A percentile compares a stretch with the other conserved stretches of the same genome.
These are phyloP conservation scores for Tetragonula carbonaria DNA, from an alignment of 2,888 invertebrate genomes.

Conservation along the genomic window DNA sequence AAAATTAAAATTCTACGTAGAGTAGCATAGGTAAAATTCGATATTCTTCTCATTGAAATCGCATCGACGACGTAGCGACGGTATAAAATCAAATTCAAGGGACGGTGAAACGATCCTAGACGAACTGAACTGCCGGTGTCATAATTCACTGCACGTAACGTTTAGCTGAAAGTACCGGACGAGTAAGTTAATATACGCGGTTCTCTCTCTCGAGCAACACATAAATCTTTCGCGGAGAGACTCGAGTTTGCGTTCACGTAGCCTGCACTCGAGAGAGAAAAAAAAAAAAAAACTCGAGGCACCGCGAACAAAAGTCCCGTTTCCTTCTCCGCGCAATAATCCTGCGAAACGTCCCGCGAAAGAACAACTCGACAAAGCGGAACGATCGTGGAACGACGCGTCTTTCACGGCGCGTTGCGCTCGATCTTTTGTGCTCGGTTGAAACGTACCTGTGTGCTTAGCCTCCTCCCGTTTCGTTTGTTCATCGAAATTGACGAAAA, in stretches of 20 bases:
- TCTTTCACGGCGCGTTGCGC: not conserved
- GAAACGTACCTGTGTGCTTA: not conserved
- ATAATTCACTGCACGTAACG: constrained; percentile 1
- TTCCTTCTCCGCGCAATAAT: constrained; percentile 21
- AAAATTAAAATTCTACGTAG: no score
- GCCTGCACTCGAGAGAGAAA: not conserved
- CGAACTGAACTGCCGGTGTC: not conserved
- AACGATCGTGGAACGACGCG: constrained; percentile 11
- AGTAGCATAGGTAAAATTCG: no score
- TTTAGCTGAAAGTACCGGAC: constrained; percentile 3
- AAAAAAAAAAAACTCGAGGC: not conserved
- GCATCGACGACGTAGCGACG: not conserved
- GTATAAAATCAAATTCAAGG: not conserved
- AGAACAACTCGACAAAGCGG: constrained; percentile 28
- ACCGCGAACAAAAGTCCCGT: constrained; percentile 14
- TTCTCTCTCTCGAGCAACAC: not conserved
- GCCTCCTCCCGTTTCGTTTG: no score
- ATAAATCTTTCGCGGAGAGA: constrained; percentile 32
- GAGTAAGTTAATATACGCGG: not conserved
- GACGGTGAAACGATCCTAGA: not conserved
- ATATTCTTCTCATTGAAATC: not conserved
- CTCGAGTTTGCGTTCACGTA: constrained; percentile 8
- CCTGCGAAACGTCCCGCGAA: not conserved
- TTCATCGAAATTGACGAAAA: not conserved
- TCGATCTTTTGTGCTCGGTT: not conserved